A percentile compares a stretch with the other conserved stretches of the same genome.
These are phyloP conservation scores for pig (Sus scrofa) DNA, from an alignment of 2,113 vertebrate genomes.

Conservation along the genomic window T2T-Sscrofa CM000820.6:31371001-31371500, in stretches of 20 bases:
- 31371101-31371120: neutral
- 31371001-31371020: neutral
- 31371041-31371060: neutral
- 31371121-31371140: neutral
- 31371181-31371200: neutral
- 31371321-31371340: neutral
- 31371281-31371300: neutral
- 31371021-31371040: neutral
- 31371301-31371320: neutral
- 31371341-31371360: neutral
- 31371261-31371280: neutral
- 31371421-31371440: neutral
- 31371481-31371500: neutral
- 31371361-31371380: constrained; percentile 17
- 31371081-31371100: neutral
- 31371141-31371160: neutral
- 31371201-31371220: neutral
- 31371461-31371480: neutral
- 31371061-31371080: neutral
- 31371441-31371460: neutral
- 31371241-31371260: neutral
- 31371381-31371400: neutral
- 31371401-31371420: neutral
- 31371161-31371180: neutral
- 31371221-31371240: neutral